Evolutionary conservation across 1,140 invertebrate species (phyloP), one percentile per base, ranked within the genome.

Genomic region (Brachionus plicatilis): DNA sequence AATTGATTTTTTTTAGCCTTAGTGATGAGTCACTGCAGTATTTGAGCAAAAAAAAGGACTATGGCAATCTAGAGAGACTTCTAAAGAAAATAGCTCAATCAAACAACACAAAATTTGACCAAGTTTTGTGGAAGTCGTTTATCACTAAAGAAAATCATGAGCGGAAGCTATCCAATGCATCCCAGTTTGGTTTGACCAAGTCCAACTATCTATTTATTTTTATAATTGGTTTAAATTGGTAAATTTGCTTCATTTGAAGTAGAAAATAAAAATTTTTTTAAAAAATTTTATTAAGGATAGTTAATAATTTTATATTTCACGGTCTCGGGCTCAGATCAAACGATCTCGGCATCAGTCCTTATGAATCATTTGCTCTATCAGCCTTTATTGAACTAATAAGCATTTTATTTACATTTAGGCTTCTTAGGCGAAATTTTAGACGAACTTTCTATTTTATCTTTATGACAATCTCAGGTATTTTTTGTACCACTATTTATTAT

Each of bases 21-120:
- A 33, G 87, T 14, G 87, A 87, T 7, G 88, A 88, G 70, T 88
- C 87, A 9, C 86, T 87, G 8, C 85, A 87, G n/a, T 88, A 87
- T 87, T 82, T 88, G 14, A 76, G 87, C 14, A 85, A 80, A 47
- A 86, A 86, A 79, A 85, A 84, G 17, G 75, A 87, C 43, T 84
- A 76, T 66, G 56, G 84, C 27, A 87, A 87, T 83, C 87, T 87
- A 9, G 85, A 87, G 56, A 75, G 33, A 41, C 86, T 88, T 20
- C 12, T 88, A 0, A 83, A 80, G 29, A 84, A 85, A 14, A 86
- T 86, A 24, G 87, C 87, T 0, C 75, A 85, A 24, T 85, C 86
- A 7, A 88, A 88, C 76, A 85, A 86, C 14, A 86, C 84, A 68
- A 27, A 29, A 9, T 68, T 66, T 45, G 65, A 83, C 29, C 9